phyloP scores from a whole-genome alignment of 2,888 invertebrate species.

The Mantis religiosa region DNA sequence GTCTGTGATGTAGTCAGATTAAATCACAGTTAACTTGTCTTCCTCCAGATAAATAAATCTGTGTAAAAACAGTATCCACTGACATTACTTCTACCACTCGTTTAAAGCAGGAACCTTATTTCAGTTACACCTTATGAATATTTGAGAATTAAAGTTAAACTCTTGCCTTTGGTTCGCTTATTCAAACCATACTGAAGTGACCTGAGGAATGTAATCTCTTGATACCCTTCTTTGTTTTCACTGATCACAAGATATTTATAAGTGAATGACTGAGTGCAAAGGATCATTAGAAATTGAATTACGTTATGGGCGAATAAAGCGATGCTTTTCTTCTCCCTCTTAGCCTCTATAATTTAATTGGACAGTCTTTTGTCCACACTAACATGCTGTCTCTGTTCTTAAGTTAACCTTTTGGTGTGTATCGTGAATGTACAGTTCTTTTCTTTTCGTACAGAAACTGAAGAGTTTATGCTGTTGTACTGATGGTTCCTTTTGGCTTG shows the following conservation, averaged over 20 bases:
- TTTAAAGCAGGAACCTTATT: too few species aligned
- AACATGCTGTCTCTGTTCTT: not conserved
- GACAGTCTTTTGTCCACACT: not conserved
- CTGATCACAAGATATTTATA: not conserved
- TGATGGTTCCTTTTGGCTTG: slow-evolving; percentile 66
- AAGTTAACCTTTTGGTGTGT: not conserved
- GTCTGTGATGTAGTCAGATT: too few species aligned
- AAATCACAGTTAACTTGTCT: too few species aligned
- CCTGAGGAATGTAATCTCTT: too few species aligned
- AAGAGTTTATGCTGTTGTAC: slow-evolving; percentile 36
- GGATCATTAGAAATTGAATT: not conserved
- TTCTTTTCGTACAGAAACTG: not conserved
- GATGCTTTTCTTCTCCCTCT: slow-evolving; percentile 28
- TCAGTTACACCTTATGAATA: too few species aligned
- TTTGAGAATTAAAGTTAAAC: too few species aligned
- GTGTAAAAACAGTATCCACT: too few species aligned
- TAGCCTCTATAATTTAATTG: slow-evolving; percentile 25
- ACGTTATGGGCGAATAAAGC: slow-evolving; percentile 4
- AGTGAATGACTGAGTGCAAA: not conserved
- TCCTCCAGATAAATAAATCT: too few species aligned
- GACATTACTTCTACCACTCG: too few species aligned
- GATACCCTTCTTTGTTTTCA: not conserved
- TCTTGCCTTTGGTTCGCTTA: too few species aligned
- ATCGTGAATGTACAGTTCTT: not conserved
- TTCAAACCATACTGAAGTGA: too few species aligned